Percentiles rank a stretch among this genome's conserved stretches.
These are phyloP conservation scores for Phenganax stokvisi DNA, from an alignment of 92 coral and sea anemone genomes.

Conservation along the genomic window DNA sequence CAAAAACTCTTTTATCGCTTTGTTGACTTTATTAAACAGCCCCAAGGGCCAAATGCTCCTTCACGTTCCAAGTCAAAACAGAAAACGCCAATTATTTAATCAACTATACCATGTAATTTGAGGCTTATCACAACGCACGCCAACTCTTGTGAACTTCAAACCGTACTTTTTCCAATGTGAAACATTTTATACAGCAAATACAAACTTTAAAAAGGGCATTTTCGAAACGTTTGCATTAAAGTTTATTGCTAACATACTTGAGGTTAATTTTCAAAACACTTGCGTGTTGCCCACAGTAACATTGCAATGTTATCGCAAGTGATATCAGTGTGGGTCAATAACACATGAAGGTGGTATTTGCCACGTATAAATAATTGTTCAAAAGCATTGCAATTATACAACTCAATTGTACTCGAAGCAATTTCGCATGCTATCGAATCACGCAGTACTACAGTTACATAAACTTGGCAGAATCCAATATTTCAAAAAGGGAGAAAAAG, in stretches of 20 bases:
- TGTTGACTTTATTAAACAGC: background rate
- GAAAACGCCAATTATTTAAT: background rate
- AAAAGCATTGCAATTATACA: background rate
- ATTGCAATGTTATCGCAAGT: background rate
- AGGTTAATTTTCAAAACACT: background rate
- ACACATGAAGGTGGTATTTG: conserved; percentile 9
- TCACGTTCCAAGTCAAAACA: conserved; percentile 1
- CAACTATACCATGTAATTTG: background rate
- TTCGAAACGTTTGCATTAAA: background rate
- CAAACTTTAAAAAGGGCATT: no score
- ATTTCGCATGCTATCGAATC: background rate
- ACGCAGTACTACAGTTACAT: background rate
- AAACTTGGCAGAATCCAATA: background rate
- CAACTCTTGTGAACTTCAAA: background rate
- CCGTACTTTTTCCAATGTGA: background rate
- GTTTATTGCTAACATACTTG: background rate
- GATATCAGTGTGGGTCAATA: conserved; percentile 3
- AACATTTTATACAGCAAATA: background rate
- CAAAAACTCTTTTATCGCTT: background rate
- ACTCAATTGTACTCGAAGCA: background rate
- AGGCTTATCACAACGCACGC: background rate
- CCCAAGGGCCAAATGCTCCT: background rate
- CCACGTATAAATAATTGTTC: background rate
- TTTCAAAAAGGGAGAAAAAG: no score
- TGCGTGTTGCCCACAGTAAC: background rate